Conservation (phyloP, 2,113 vertebrate genomes). For the Tiliqua scincoides region DNA sequence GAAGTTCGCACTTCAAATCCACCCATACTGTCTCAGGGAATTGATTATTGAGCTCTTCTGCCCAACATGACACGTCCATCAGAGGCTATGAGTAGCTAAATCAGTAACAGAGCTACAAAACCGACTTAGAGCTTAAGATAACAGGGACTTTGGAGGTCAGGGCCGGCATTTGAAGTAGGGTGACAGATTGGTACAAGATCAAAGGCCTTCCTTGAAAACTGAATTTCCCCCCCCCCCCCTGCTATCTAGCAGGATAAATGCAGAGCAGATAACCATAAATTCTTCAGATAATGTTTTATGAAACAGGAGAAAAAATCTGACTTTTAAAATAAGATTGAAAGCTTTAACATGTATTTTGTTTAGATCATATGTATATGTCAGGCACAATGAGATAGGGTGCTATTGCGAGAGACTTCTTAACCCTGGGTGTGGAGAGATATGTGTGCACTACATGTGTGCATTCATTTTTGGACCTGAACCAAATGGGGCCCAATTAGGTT, state of each 20-base stretch:
- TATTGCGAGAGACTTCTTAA: background rate
- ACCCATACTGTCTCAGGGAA: background rate
- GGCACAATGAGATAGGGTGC: background rate
- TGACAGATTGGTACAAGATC: conserved; percentile 1
- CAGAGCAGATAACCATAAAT: background rate
- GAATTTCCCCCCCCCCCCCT: no score
- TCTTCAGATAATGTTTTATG: background rate
- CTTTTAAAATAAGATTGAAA: background rate
- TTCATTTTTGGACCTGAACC: no score
- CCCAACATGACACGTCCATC: background rate
- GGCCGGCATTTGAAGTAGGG: background rate
- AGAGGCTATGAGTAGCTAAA: background rate
- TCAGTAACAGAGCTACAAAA: background rate
- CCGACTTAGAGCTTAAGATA: background rate
- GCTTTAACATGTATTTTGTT: background rate
- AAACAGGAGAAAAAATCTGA: background rate
- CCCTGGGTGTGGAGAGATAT: background rate
- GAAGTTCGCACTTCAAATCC: background rate
- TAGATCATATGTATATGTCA: background rate
- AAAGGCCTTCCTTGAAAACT: background rate
- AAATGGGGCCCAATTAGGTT: no score
- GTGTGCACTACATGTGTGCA: no score
- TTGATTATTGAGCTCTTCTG: conserved; percentile 3
- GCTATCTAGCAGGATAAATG: background rate
- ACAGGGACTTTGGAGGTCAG: background rate